Evolutionary conservation across 2,113 vertebrate species (phyloP).

Genomic region (Ageneiosus marmoratus): DNA sequence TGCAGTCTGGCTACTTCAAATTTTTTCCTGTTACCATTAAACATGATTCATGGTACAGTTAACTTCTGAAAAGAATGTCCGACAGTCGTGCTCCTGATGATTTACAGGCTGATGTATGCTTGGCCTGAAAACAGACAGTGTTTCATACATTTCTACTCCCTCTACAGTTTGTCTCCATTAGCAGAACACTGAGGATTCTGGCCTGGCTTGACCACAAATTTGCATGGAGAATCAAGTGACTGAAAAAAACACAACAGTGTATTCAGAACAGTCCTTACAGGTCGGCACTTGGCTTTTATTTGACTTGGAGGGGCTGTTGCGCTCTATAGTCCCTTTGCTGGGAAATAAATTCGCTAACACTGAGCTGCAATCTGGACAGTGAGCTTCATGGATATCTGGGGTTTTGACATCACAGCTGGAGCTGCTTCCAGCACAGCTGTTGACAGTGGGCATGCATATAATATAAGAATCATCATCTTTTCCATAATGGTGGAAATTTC

Average conservation of each 20-base stretch:
- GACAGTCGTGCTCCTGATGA: not conserved
- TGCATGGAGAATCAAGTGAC: not conserved
- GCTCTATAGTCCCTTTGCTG: not conserved
- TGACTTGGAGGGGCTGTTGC: not conserved
- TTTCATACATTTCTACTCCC: not conserved
- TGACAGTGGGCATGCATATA: too few relatives aligned
- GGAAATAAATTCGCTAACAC: not conserved
- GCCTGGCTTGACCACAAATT: not conserved
- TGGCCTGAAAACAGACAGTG: not conserved
- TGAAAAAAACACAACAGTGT: not conserved
- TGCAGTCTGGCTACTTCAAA: not conserved
- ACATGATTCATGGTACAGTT: not conserved
- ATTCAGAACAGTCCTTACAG: not conserved
- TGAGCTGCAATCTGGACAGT: conserved; percentile 3
- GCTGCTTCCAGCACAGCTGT: conserved; percentile 2
- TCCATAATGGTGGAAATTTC: not conserved
- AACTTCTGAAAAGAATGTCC: too few relatives aligned
- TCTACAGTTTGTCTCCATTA: conserved; percentile 23
- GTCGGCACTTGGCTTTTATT: not conserved
- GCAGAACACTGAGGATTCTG: conserved; percentile 2
- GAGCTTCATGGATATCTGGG: conserved; percentile 10
- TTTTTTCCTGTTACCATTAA: not conserved
- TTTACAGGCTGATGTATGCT: not conserved
- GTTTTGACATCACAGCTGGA: conserved; percentile 18
- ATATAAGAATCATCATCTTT: not conserved